Evolutionary conservation across 2,888 invertebrate species (phyloP).

Genomic region (Stomorhina lunata): DNA sequence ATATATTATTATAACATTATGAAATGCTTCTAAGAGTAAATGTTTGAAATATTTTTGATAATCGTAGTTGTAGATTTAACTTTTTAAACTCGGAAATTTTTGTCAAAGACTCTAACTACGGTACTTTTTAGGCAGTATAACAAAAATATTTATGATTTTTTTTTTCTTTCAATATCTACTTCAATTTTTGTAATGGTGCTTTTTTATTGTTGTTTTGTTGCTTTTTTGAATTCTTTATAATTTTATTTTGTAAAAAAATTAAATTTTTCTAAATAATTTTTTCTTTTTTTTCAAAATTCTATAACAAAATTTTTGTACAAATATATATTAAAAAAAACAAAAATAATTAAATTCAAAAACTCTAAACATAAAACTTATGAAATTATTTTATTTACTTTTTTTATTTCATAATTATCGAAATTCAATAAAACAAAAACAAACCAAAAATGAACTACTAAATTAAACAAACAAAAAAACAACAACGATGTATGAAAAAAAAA

Average conservation of each 20-base stretch:
- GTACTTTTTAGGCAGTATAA: no score
- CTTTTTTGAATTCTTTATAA: neutral
- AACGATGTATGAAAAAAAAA: conserved; percentile 34
- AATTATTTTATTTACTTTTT: conserved; percentile 50
- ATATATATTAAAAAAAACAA: conserved; percentile 2
- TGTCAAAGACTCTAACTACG: no score
- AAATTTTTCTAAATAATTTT: neutral
- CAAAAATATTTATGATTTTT: no score
- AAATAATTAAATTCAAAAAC: neutral
- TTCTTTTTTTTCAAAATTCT: conserved; percentile 5
- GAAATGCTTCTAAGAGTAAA: no score
- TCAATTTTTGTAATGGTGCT: neutral
- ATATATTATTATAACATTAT: no score
- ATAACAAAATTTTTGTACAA: neutral
- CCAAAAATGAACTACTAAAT: conserved; percentile 8
- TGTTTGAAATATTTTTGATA: no score
- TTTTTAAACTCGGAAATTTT: no score
- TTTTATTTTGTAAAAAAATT: neutral
- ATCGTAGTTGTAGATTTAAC: no score
- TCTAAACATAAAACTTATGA: conserved; percentile 51
- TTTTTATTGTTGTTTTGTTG: conserved; percentile 2
- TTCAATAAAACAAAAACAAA: conserved; percentile 42
- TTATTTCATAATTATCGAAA: conserved; percentile 60
- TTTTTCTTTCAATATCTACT: neutral
- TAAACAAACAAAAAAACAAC: conserved; percentile 6